Evolutionary conservation across 2,797 vertebrate species (phyloP), one percentile per base, ranked within the genome.

Genomic region (Eremophila alpestris): DNA sequence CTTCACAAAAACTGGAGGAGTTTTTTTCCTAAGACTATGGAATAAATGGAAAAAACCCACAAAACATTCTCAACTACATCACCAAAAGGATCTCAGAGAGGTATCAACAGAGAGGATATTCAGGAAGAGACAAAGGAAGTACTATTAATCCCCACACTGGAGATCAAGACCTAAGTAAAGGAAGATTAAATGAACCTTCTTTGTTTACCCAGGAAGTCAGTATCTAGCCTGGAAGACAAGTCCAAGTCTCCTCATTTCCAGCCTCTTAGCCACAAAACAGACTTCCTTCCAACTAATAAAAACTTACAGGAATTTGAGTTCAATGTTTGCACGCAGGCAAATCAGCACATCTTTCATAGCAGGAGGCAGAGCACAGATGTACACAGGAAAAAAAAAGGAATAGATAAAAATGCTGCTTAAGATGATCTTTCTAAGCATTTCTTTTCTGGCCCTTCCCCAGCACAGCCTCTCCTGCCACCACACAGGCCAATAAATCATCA

Each of bases 221-320:
- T 32, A 92, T 87, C n/a, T 18, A 87, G 62, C 62, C 52, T 81
- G 40, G 62, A 89, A 93, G 67, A 60, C 43, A 58, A 75, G 18
- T n/a, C 51, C 73, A 85, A 83, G 29, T 16, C 69, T 69, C 51
- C 43, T 43, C 16, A 93, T 77, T 91, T 73, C 82, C 87, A 92
- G 78, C 6, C 80, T 83, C 75, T 71, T 11, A 88, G 41, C 70
- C 87, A 87, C 78, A 77, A 68, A 93, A 23, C 62, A 81, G 69
- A 74, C 58, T 81, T 83, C 80, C 60, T 82, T 89, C 76, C 89
- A 94, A 71, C 55, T 76, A 92, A 85, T 41, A 83, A 69, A 87
- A 51, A 62, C 52, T 93, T 86, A 87, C 82, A 89, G 62, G 84
- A 85, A 90, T 93, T 87, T 49, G 9, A 85, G 36, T 58, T 48